Evolutionary conservation across 2,113 vertebrate genomes (phyloP), one percentile per base, ranked within the genome.

Genomic region (Neotragus pygmaeus): DNA sequence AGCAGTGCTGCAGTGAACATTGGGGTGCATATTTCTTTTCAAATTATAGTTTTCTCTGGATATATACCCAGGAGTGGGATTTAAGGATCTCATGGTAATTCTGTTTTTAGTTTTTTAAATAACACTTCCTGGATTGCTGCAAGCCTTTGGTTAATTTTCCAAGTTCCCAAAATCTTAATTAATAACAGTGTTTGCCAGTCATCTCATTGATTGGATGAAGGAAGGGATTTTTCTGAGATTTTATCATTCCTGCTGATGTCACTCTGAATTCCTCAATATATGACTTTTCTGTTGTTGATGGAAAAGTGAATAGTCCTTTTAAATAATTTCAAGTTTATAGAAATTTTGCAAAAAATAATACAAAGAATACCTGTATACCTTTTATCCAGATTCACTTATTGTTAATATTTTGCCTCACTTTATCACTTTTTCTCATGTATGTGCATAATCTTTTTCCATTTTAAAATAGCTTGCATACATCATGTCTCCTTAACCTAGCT

Each of bases 271-370:
- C 55, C 12, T 90, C 78, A 19, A 58, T 85, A 57, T 36, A 8
- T 91, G 66, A 55, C 14, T 62, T 91, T 95, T 51, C 30, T 94
- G 39, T 55, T 89, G 11, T 75, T 92, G 5, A 23, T 87, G 47
- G 7, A 88, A 10, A 88, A 19, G 57, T 92, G 5, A 15, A 47
- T 78, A 92, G 9, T 92, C 25, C 25, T 85, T 62, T 95, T n/a
- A 90, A 93, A 93, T 85, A 66, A 88, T 94, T 88, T 91, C 28
- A 94, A 89, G 36, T 58, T 85, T 81, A 86, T 14, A 88, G 51
- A 80, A 96, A 86, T 64, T 88, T 85, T 73, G 17, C n/a, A 85
- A 95, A 85, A 89, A 77, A 21, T 73, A 83, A 83, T 73, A 51
- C 45, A 55, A 64, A 86, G 47, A 90, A 62, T 33, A 93, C 11